Conservation (phyloP, 2,797 vertebrate species). For the Graptemys geographica region DNA sequence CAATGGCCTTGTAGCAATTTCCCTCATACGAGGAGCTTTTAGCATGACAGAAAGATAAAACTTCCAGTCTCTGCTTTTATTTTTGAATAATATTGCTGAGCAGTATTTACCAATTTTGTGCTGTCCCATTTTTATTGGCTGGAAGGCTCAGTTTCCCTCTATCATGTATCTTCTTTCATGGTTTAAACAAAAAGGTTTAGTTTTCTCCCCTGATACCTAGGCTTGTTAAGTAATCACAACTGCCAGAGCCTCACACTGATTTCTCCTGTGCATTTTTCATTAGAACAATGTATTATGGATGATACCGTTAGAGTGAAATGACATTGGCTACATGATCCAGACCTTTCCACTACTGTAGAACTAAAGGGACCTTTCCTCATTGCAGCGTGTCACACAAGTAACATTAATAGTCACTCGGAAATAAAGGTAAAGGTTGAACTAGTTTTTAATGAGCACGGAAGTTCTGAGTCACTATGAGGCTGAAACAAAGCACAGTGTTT, state of each 20-base stretch:
- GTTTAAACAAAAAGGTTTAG: background rate
- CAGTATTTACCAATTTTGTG: background rate
- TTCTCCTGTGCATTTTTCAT: too few relatives aligned
- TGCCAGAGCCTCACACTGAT: background rate
- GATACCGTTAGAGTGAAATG: background rate
- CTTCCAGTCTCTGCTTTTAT: background rate
- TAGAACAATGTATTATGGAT: background rate
- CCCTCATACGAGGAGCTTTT: background rate
- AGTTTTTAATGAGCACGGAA: slow-evolving; percentile 17
- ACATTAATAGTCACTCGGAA: slow-evolving; percentile 24
- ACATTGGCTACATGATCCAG: background rate
- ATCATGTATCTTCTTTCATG: background rate
- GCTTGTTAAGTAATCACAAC: background rate
- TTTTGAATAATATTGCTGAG: background rate
- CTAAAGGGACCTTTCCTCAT: background rate
- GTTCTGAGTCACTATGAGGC: background rate
- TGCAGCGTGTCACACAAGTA: background rate
- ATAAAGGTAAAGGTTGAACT: slow-evolving; percentile 27
- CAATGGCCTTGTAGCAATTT: background rate
- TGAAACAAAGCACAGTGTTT: background rate
- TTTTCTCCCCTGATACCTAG: background rate
- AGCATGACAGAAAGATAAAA: background rate
- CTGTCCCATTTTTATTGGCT: background rate
- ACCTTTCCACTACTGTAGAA: background rate
- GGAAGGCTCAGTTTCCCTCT: background rate